These are phyloP conservation scores for Caenorhabditis wallacei DNA, from an alignment of 2,888 invertebrate species.

Conservation along the genomic window DNA sequence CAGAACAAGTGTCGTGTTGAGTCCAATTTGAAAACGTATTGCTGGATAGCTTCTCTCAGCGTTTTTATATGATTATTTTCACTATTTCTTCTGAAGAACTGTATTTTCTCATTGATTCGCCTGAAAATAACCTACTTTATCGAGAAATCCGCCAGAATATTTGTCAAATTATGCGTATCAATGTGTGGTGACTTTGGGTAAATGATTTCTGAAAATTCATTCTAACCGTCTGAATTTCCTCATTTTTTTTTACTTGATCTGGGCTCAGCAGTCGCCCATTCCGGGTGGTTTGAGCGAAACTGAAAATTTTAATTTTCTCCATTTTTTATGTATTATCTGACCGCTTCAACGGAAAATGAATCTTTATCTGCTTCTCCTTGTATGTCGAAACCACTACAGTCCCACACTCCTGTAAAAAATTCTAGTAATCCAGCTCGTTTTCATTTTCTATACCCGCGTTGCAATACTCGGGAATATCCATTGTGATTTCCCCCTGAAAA, in stretches of 20 bases:
- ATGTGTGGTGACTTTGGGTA: slow-evolving; percentile 19
- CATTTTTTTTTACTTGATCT: slow-evolving; percentile 10
- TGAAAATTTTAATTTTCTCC: not conserved
- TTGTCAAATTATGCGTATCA: not conserved
- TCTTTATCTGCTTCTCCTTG: not conserved
- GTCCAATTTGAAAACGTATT: slow-evolving; percentile 14
- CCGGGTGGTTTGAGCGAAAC: slow-evolving; percentile 5
- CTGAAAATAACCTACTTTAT: not conserved
- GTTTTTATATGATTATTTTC: too few species aligned
- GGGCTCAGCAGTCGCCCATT: slow-evolving; percentile 15
- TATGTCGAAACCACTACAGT: not conserved
- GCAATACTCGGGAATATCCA: too few species aligned
- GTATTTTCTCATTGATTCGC: too few species aligned
- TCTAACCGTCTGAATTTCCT: not conserved
- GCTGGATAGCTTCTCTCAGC: not conserved
- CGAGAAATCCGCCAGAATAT: not conserved
- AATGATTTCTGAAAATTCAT: slow-evolving; percentile 4
- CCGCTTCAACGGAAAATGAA: slow-evolving; percentile 21
- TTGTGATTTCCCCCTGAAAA: too few species aligned
- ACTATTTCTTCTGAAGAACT: too few species aligned
- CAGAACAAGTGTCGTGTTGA: slow-evolving; percentile 31
- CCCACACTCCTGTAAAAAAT: slow-evolving; percentile 27
- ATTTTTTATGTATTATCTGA: not conserved
- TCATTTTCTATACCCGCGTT: too few species aligned
- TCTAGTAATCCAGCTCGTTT: not conserved